Evolutionary conservation across 1,140 invertebrate species (phyloP).

Genomic region (Gryllus bimaculatus): DNA sequence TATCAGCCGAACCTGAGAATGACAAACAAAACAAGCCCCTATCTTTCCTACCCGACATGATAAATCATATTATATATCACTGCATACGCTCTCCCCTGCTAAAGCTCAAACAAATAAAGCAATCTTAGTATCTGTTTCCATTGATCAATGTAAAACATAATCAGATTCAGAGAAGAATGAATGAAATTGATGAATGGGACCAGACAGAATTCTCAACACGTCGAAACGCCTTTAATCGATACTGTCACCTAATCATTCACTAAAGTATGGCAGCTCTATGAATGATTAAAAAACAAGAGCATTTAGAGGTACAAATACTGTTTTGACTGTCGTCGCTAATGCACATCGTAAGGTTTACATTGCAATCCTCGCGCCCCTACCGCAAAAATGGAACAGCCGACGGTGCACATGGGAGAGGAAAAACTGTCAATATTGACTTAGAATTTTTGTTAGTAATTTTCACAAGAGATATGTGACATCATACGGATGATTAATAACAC

Average conservation of each 20-base stretch:
- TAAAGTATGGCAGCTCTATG: not conserved
- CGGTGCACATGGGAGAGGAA: conserved; percentile 13
- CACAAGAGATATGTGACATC: no score
- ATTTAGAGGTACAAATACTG: no score
- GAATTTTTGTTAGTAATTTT: no score
- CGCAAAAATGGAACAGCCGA: conserved; percentile 8
- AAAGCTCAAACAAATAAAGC: no score
- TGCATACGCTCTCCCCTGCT: no score
- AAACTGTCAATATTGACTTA: conserved; percentile 14
- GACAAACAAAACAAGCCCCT: no score
- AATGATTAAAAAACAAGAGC: not conserved
- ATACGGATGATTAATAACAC: no score
- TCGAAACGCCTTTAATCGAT: not conserved
- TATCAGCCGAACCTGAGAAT: no score
- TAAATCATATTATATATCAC: no score
- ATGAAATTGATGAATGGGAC: not conserved
- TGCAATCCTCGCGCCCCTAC: not conserved
- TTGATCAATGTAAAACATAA: not conserved
- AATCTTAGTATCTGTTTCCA: not conserved
- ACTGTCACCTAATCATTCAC: not conserved
- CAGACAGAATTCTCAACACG: not conserved
- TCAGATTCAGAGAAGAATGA: not conserved
- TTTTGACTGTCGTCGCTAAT: no score
- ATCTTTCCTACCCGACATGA: no score
- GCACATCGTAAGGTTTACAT: not conserved